Conservation (phyloP, 2,888 invertebrate species). For the Molorchus minor region DNA sequence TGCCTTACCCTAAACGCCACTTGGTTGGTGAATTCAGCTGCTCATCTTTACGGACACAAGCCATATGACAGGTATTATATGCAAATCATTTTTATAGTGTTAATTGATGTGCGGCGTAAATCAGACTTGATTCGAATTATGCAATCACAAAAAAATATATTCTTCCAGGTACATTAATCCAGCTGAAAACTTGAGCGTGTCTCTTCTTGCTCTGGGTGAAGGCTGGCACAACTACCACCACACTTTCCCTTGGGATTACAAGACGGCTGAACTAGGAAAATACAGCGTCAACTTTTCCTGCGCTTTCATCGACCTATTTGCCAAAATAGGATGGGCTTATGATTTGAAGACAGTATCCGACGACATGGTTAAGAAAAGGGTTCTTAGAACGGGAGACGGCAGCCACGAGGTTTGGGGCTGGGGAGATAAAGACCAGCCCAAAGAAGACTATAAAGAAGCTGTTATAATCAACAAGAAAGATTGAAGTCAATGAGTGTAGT, state of each 20-base stretch:
- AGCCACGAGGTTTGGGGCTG: constrained; percentile 77
- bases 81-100: no score
- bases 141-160: background rate
- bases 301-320: constrained; percentile 81
- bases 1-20: constrained; percentile 83
- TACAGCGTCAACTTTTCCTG: constrained; percentile 74
- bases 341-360: constrained; percentile 74
- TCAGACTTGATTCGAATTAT: background rate
- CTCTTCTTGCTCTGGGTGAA: constrained; percentile 79
- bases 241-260: constrained; percentile 73
- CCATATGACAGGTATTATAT: constrained; percentile 81
- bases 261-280: constrained; percentile 64
- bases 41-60: constrained; percentile 81
- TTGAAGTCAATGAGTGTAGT: constrained; percentile 2
- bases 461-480: constrained; percentile 53
- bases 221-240: constrained; percentile 91
- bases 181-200: constrained; percentile 76
- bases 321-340: constrained; percentile 82
- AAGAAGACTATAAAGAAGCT: constrained; percentile 55
- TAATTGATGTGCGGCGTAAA: no score
- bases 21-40: constrained; percentile 91
- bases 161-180: constrained; percentile 73
- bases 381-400: constrained; percentile 70
- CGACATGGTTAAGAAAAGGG: constrained; percentile 67
- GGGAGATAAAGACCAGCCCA: constrained; percentile 75